Conservation (phyloP, 92 coral and sea anemone genomes). For the Scolanthus callimorphus region DNA sequence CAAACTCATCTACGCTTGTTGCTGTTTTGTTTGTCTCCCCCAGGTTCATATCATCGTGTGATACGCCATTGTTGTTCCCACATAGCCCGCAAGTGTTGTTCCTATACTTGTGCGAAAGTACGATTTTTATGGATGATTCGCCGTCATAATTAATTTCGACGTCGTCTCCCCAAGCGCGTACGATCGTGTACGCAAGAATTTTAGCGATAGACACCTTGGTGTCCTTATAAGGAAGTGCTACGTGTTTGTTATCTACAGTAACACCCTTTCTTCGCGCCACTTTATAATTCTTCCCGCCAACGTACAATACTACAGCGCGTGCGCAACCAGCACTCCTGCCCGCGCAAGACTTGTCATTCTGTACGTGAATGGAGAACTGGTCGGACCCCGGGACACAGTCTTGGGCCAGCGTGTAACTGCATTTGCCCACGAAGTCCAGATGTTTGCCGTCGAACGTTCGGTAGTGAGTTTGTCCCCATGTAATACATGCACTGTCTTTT, state of each 20-base stretch:
- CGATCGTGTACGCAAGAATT: conserved; percentile 33
- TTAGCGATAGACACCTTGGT: conserved; percentile 41
- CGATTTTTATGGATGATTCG: conserved; percentile 44
- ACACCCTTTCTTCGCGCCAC: conserved; percentile 26
- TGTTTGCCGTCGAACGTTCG: conserved; percentile 64
- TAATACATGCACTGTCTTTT: conserved; percentile 24
- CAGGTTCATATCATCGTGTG: conserved; percentile 53
- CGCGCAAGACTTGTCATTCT: conserved; percentile 34
- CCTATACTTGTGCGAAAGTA: conserved; percentile 29
- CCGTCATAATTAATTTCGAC: conserved; percentile 65
- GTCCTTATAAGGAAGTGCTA: conserved; percentile 56
- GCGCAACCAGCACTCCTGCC: conserved; percentile 12
- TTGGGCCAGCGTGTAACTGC: conserved; percentile 51
- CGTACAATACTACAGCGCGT: conserved; percentile 44
- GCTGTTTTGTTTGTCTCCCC: conserved; percentile 35
- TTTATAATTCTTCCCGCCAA: conserved; percentile 37
- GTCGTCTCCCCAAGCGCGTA: conserved; percentile 67
- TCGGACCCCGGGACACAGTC: conserved; percentile 62
- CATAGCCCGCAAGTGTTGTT: conserved; percentile 75
- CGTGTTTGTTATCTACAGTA: conserved; percentile 35
- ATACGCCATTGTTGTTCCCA: conserved; percentile 66
- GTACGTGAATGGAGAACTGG: conserved; percentile 52
- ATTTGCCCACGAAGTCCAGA: conserved; percentile 50
- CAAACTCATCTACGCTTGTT: conserved; percentile 48
- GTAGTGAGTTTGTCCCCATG: conserved; percentile 59